phyloP scores from a whole-genome alignment of 2,888 invertebrate genomes.

The Thelaira solivaga region DNA sequence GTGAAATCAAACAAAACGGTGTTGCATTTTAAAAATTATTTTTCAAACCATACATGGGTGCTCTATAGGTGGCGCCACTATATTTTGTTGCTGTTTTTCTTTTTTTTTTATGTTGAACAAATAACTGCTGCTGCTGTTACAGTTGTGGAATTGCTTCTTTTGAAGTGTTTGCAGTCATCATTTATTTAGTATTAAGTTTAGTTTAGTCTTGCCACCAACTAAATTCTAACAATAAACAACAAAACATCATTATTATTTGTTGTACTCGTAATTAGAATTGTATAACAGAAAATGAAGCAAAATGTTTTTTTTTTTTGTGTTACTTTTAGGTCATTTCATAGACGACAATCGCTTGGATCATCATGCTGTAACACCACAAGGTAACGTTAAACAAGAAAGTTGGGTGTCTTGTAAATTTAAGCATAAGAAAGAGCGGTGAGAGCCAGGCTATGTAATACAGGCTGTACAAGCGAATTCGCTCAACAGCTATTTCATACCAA shows the following conservation, averaged over 20 bases:
- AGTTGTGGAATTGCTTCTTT: background rate
- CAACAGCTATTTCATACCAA: too few species aligned
- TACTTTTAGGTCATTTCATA: slow-evolving; percentile 74
- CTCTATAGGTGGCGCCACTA: slow-evolving; percentile 61
- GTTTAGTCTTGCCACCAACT: background rate
- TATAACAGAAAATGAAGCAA: background rate
- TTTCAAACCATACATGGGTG: slow-evolving; percentile 50
- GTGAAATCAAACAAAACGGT: background rate
- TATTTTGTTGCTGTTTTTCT: background rate
- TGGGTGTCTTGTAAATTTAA: slow-evolving; percentile 48
- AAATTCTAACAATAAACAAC: background rate
- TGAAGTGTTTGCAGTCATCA: background rate
- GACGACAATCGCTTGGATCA: slow-evolving; percentile 77
- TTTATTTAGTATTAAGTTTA: slow-evolving; percentile 16
- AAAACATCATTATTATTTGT: slow-evolving; percentile 51
- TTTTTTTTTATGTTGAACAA: slow-evolving; percentile 20
- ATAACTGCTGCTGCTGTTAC: background rate
- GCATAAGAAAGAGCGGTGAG: background rate
- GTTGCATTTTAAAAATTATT: slow-evolving; percentile 31
- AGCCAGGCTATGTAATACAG: background rate
- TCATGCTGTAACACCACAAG: slow-evolving; percentile 74
- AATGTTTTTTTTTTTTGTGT: slow-evolving; percentile 22
- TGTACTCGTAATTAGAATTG: background rate
- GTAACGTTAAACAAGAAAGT: slow-evolving; percentile 64
- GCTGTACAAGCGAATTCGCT: too few species aligned